Percentiles rank a stretch among this genome's conserved stretches.
These are phyloP conservation scores for Sorex fumeus DNA, from an alignment of 2,113 vertebrate species.

Conservation along the genomic window DNA sequence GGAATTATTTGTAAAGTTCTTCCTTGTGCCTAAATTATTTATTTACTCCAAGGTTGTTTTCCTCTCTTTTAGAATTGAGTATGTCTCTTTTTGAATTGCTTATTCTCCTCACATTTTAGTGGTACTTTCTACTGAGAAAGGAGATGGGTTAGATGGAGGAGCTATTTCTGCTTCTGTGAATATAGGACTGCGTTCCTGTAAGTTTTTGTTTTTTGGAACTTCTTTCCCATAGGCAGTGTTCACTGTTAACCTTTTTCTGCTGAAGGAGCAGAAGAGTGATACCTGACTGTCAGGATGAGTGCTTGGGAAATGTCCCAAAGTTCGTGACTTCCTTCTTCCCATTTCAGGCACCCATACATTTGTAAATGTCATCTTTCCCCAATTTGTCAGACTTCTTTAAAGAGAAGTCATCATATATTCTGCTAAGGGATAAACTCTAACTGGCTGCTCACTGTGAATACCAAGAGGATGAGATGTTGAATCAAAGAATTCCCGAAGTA, in stretches of 20 bases:
- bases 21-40: slow-evolving; percentile 51
- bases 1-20: not conserved
- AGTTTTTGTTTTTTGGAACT: not conserved
- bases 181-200: not conserved
- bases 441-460: not conserved
- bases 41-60: not conserved
- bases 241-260: not conserved
- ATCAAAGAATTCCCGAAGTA: not conserved
- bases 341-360: too few relatives aligned
- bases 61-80: not conserved
- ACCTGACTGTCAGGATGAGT: not conserved
- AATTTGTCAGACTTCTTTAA: slow-evolving; percentile 12
- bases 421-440: not conserved
- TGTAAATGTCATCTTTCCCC: slow-evolving; percentile 18
- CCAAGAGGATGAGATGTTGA: not conserved
- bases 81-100: not conserved
- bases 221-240: not conserved
- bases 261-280: not conserved
- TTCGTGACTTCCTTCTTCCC: slow-evolving; percentile 9
- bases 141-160: not conserved
- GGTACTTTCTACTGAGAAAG: not conserved
- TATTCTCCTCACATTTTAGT: not conserved
- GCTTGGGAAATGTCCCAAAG: not conserved
- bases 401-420: not conserved
- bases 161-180: not conserved